Percentiles rank a stretch among this genome's conserved stretches.
phyloP scores from a whole-genome alignment of 2,797 vertebrate genomes.

The Clarias platycephalus region DNA sequence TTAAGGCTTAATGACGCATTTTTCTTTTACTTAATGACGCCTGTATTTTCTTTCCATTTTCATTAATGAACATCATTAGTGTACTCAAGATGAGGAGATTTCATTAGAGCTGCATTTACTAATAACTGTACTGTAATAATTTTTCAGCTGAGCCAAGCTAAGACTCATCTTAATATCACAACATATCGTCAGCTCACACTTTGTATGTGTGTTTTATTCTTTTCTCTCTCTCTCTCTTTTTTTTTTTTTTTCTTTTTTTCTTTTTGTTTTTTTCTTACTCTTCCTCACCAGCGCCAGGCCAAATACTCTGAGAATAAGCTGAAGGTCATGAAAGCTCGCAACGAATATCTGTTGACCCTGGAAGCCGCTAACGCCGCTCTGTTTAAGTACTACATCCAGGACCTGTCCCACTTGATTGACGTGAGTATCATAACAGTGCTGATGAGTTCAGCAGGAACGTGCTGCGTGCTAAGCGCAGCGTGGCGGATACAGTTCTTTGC shows the following conservation, averaged over 20 bases:
- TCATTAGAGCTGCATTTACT: conserved; percentile 46
- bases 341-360: conserved; percentile 95
- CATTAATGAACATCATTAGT: background rate
- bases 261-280: background rate
- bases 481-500: conserved; percentile 15
- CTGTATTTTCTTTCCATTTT: background rate
- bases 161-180: background rate
- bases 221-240: background rate
- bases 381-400: conserved; percentile 98
- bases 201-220: background rate
- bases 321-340: conserved; percentile 96
- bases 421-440: conserved; percentile 77
- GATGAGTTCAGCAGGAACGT: conserved; percentile 4
- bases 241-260: background rate
- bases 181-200: conserved; percentile 17
- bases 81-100: conserved; percentile 15
- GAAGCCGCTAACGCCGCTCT: conserved; percentile 97
- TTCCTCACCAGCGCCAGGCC: conserved; percentile 84
- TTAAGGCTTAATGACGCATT: background rate
- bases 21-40: background rate
- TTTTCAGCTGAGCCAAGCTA: conserved; percentile 14
- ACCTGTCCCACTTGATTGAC: conserved; percentile 96
- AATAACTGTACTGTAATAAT: conserved; percentile 14
- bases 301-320: conserved; percentile 99
- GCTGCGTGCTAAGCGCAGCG: background rate